A percentile compares a stretch with the other conserved stretches of the same genome.
Conservation (phyloP, 2,113 vertebrate genomes). For the Psittacula cyanocephala region DNA sequence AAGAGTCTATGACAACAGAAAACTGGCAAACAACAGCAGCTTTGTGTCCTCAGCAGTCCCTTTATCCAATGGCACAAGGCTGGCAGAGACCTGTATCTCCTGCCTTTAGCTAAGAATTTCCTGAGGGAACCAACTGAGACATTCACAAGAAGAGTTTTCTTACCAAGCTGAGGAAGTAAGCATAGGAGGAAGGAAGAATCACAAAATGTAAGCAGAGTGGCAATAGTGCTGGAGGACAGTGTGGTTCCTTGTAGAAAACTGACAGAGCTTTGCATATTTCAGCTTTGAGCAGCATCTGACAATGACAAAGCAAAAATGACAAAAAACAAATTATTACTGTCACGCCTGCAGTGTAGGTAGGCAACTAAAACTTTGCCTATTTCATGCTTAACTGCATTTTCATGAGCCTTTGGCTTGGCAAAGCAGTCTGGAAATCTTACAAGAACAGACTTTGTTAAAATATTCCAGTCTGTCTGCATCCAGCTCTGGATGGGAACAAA, state of each 20-base stretch:
- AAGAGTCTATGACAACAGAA: background rate
- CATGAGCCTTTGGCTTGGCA: conserved; percentile 41
- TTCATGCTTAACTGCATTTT: conserved; percentile 52
- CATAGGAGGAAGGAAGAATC: background rate
- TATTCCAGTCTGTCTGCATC: conserved; percentile 26
- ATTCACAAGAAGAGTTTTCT: background rate
- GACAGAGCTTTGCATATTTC: conserved; percentile 3
- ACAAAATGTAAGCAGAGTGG: background rate
- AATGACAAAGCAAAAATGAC: conserved; percentile 32
- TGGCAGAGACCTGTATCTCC: background rate
- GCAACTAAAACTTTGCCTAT: conserved; percentile 41
- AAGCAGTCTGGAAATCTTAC: conserved; percentile 43
- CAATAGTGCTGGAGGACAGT: background rate
- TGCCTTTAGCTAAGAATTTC: background rate
- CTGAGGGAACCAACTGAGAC: background rate
- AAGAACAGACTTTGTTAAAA: conserved; percentile 33
- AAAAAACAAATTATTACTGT: background rate
- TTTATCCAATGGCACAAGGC: background rate
- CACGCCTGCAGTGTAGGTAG: conserved; percentile 16
- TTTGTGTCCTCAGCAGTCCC: background rate
- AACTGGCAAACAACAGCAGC: background rate
- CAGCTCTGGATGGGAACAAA: conserved; percentile 35
- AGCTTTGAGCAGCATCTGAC: conserved; percentile 27
- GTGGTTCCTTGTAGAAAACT: background rate
- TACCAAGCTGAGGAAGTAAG: background rate